These are phyloP conservation scores for Gadus macrocephalus DNA, from an alignment of 2,113 vertebrate genomes.

Conservation along the genomic window DNA sequence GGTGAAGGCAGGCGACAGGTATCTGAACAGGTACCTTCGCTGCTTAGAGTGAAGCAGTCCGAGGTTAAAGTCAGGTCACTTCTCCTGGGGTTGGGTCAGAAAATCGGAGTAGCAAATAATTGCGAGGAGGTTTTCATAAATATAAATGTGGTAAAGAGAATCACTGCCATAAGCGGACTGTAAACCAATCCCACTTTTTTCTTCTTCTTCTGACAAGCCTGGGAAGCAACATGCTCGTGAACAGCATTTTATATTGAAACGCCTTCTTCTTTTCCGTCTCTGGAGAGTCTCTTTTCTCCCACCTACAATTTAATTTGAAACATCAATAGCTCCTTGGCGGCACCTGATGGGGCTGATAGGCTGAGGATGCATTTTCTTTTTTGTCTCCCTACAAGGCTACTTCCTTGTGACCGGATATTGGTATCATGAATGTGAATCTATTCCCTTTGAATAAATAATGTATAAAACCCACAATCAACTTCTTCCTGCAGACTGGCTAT, in stretches of 20 bases:
- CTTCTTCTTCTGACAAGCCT: conserved; percentile 1
- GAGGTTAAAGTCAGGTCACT: conserved; percentile 17
- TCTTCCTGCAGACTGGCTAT: conserved; percentile 5
- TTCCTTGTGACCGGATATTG: too few relatives aligned
- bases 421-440: conserved; percentile 28
- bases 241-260: conserved; percentile 25
- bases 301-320: conserved; percentile 26
- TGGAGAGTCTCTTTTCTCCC: conserved; percentile 4
- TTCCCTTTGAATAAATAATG: conserved; percentile 47
- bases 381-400: conserved; percentile 27
- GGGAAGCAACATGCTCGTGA: conserved; percentile 13
- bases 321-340: conserved; percentile 18
- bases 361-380: not conserved
- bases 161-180: conserved; percentile 31
- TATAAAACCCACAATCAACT: not conserved
- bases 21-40: not conserved
- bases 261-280: conserved; percentile 28
- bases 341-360: conserved; percentile 28
- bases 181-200: conserved; percentile 39
- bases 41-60: conserved; percentile 2
- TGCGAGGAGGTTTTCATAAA: conserved; percentile 44
- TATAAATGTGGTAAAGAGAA: conserved; percentile 50
- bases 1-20: not conserved
- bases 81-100: conserved; percentile 16
- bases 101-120: conserved; percentile 33